Conservation (phyloP, 1,140 invertebrate genomes). For the Helicoverpa armigera region DNA sequence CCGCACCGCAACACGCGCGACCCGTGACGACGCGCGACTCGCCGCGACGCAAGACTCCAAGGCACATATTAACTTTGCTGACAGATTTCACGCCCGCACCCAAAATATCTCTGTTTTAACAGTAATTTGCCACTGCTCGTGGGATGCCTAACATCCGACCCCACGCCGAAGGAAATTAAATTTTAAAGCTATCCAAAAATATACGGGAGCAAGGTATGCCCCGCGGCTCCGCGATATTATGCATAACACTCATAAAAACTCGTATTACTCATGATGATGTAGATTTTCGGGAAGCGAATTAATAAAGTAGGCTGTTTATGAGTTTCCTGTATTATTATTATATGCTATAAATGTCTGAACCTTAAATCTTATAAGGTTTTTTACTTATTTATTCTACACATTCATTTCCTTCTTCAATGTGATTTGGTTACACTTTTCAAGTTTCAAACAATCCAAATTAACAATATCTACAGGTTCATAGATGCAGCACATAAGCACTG, state of each 20-base stretch:
- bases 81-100: constrained; percentile 54
- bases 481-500: no score
- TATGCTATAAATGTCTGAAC: neutral
- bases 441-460: no score
- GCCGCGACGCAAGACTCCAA: neutral
- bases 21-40: neutral
- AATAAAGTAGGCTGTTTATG: constrained; percentile 33
- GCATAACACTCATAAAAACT: constrained; percentile 47
- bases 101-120: constrained; percentile 47
- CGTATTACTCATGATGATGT: constrained; percentile 46
- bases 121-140: constrained; percentile 44
- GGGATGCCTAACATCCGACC: constrained; percentile 43
- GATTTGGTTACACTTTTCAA: no score
- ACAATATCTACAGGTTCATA: no score
- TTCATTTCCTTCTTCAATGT: no score
- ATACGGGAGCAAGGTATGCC: constrained; percentile 14
- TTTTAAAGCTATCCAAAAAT: constrained; percentile 50
- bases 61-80: constrained; percentile 23
- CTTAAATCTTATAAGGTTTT: neutral
- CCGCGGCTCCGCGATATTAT: constrained; percentile 39
- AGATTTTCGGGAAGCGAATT: constrained; percentile 34
- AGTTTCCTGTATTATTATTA: constrained; percentile 27
- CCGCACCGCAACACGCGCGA: constrained; percentile 1
- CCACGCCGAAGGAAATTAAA: constrained; percentile 50
- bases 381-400: neutral